Conservation (phyloP, 2,797 vertebrate genomes). For the Chelmon rostratus region DNA sequence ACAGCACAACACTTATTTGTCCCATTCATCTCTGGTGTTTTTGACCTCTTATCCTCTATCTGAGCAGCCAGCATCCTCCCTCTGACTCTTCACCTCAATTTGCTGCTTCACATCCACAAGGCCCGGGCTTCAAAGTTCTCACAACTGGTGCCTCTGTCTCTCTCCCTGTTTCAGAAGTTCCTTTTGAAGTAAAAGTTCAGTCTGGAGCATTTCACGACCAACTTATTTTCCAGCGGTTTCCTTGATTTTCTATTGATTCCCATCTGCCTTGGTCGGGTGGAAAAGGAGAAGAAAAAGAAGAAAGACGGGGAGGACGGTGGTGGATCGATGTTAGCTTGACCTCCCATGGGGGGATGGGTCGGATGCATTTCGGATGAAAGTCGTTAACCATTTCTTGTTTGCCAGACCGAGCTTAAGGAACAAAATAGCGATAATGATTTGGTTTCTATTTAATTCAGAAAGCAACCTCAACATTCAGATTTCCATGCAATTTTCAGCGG, state of each 20-base stretch:
- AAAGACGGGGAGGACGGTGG: conserved; percentile 49
- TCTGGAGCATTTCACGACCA: conserved; percentile 79
- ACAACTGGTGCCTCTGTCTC: conserved; percentile 27
- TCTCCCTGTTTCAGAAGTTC: conserved; percentile 71
- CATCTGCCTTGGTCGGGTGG: conserved; percentile 70
- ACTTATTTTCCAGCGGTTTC: conserved; percentile 82
- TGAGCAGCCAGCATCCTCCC: conserved; percentile 58
- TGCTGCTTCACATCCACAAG: conserved; percentile 66
- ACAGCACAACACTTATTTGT: conserved; percentile 73
- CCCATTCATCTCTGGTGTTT: conserved; percentile 70
- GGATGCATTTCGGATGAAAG: conserved; percentile 65
- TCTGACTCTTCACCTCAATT: conserved; percentile 81
- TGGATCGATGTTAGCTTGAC: conserved; percentile 81
- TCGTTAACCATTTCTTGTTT: conserved; percentile 76
- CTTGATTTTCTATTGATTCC: conserved; percentile 86
- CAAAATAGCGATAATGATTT: conserved; percentile 44
- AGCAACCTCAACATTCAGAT: conserved; percentile 51
- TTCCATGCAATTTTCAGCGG: conserved; percentile 54
- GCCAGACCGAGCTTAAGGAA: conserved; percentile 45
- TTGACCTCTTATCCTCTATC: conserved; percentile 71
- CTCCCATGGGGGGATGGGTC: conserved; percentile 68
- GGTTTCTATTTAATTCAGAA: conserved; percentile 53
- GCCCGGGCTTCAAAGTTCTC: conserved; percentile 74
- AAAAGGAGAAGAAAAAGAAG: conserved; percentile 53
- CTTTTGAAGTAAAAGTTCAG: conserved; percentile 87